Base-by-base conservation (phyloP, 2,797 vertebrate genomes). In the Pseudochaenichthys georgianus region DNA sequence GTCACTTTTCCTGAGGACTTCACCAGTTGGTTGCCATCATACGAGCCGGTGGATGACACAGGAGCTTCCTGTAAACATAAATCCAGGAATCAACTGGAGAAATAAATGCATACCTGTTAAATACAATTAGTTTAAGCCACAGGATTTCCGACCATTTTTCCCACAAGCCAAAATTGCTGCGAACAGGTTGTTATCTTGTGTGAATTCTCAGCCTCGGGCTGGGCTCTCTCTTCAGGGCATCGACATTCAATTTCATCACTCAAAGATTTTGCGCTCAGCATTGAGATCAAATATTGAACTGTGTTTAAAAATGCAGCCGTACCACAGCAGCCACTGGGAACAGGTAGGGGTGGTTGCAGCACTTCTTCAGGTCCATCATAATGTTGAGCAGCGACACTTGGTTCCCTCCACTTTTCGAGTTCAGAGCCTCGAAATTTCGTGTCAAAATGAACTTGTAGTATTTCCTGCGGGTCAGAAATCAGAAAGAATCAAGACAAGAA, bases 291-390 rank as follows among this genome's bases (percentile, higher is more conserved):
- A 70, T 53, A 55, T 23, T 23, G 1, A n/a, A 16, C 5, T 23
- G 15, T 34, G 54, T 41, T 46, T 28, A 4, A 19, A 69, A 5
- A 2, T 21, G 28, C 0, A 46, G 6, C 86, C 94, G 13, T 91
- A 99, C 98, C 97, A 97, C 95, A 0, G 98, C 97, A 0, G 98
- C 98, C 86, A 99, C 98, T 0, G 98, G 98, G 82, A 99, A 99
- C 86, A 99, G 96, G 90, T 99, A 99, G 0, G 98, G 98, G 57
- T 99, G 98, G 81, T 99, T 99, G 83, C 98, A 99, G 83, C 98
- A 99, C 83, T 99, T 99, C 94, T 99, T 99, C 92, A 99, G 92
- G 88, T 99, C 98, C 98, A 99, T 99, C 98, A 99, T 99, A 84
- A 99, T 99, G 92, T 99, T 99, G 45, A 99, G 97, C 83, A 99